Percentiles rank a stretch among this genome's conserved stretches.
phyloP scores from a whole-genome alignment of 2,888 invertebrate species.

The Euclidia mi region DNA sequence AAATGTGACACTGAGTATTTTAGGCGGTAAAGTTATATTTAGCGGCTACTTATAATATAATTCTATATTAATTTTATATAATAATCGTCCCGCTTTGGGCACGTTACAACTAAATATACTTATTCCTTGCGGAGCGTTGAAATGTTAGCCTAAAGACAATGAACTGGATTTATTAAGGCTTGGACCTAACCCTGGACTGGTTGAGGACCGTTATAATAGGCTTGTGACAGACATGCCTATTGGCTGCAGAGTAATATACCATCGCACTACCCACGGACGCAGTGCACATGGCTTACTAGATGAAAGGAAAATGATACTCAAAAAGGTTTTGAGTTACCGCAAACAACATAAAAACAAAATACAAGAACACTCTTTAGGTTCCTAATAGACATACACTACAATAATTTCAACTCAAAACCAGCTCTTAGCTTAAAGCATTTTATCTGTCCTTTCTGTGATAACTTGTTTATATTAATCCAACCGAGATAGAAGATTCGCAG shows the following conservation, averaged over 20 bases:
- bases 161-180: constrained; percentile 44
- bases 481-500: too few species aligned
- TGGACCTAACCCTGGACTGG: constrained; percentile 42
- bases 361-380: too few species aligned
- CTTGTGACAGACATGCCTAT: not conserved
- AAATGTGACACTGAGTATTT: not conserved
- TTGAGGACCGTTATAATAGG: constrained; percentile 26
- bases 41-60: not conserved
- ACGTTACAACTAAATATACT: constrained; percentile 1
- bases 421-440: too few species aligned
- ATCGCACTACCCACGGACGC: not conserved
- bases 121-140: too few species aligned
- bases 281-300: too few species aligned
- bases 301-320: too few species aligned
- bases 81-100: not conserved
- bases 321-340: too few species aligned
- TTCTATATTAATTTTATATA: constrained; percentile 6
- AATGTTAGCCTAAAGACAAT: constrained; percentile 17
- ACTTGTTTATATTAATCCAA: too few species aligned
- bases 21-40: constrained; percentile 4
- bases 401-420: too few species aligned
- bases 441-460: too few species aligned
- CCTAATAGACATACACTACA: too few species aligned
- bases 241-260: not conserved
- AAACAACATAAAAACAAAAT: too few species aligned